Percentiles rank a stretch among this genome's conserved stretches.
Evolutionary conservation across 2,797 vertebrate species (phyloP).

Genomic region (Sardinella longiceps): DNA sequence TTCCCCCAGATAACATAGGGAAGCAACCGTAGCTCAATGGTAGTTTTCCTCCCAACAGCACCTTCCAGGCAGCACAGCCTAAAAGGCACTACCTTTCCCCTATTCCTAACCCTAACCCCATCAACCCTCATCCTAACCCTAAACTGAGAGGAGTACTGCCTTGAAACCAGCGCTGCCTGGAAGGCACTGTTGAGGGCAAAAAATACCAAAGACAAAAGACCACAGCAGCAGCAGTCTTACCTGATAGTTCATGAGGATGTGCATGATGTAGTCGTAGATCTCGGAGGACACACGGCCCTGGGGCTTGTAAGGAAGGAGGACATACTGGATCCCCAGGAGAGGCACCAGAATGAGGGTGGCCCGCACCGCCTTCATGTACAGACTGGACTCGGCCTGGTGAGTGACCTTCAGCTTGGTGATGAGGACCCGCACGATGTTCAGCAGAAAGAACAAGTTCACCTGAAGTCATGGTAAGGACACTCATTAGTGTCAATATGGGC

Average conservation of each 20-base stretch:
- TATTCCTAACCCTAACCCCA: too few relatives aligned
- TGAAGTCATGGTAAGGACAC: conserved; percentile 54
- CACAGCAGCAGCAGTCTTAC: conserved; percentile 67
- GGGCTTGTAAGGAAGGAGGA: conserved; percentile 91
- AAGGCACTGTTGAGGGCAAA: too few relatives aligned
- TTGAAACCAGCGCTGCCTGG: too few relatives aligned
- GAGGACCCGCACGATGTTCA: conserved; percentile 95
- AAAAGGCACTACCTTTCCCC: too few relatives aligned
- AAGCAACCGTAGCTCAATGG: too few relatives aligned
- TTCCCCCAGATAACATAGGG: too few relatives aligned
- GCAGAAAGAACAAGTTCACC: conserved; percentile 95
- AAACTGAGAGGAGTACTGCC: too few relatives aligned
- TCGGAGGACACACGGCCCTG: conserved; percentile 86
- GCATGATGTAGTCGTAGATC: conserved; percentile 93
- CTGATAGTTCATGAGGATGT: conserved; percentile 97
- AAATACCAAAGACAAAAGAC: too few relatives aligned
- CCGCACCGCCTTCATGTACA: conserved; percentile 98
- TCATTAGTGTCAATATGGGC: background rate
- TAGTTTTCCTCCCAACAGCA: too few relatives aligned
- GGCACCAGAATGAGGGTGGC: conserved; percentile 96
- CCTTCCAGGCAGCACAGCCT: too few relatives aligned
- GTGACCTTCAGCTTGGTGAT: conserved; percentile 98
- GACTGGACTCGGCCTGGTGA: conserved; percentile 93
- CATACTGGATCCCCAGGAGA: conserved; percentile 91
- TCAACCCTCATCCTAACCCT: too few relatives aligned